phyloP scores from a whole-genome alignment of 2,113 vertebrate genomes.

The Gadus chalcogrammus region DNA sequence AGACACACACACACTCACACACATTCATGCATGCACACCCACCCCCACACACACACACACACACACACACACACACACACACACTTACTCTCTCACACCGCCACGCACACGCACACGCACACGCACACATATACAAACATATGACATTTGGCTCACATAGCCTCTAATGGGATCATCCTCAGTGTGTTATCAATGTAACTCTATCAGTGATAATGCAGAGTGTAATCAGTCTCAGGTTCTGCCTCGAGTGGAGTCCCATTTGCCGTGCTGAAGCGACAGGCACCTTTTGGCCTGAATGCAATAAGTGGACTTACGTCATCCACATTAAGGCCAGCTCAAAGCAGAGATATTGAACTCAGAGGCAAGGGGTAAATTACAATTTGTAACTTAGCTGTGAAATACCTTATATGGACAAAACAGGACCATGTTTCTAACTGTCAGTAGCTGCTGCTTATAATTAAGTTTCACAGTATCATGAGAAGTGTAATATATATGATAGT shows the following conservation, averaged over 20 bases:
- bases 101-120: background rate
- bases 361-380: conserved; percentile 6
- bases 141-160: conserved; percentile 16
- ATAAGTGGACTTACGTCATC: conserved; percentile 58
- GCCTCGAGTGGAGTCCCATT: conserved; percentile 59
- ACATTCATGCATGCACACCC: background rate
- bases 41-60: conserved; percentile 1
- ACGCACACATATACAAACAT: conserved; percentile 11
- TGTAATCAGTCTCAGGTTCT: conserved; percentile 62
- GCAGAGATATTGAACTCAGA: conserved; percentile 38
- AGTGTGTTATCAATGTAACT: conserved; percentile 64
- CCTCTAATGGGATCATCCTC: conserved; percentile 60
- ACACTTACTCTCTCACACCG: background rate
- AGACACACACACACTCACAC: conserved; percentile 2
- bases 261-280: conserved; percentile 59
- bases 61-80: conserved; percentile 11
- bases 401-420: conserved; percentile 4
- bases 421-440: background rate
- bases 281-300: conserved; percentile 60
- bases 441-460: too few species aligned
- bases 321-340: conserved; percentile 52
- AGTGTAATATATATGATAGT: too few species aligned
- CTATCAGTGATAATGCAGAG: conserved; percentile 61
- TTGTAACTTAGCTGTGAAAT: conserved; percentile 20
- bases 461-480: too few species aligned